Conservation (phyloP, 2,113 vertebrate genomes). For the Tinamus guttatus region DNA sequence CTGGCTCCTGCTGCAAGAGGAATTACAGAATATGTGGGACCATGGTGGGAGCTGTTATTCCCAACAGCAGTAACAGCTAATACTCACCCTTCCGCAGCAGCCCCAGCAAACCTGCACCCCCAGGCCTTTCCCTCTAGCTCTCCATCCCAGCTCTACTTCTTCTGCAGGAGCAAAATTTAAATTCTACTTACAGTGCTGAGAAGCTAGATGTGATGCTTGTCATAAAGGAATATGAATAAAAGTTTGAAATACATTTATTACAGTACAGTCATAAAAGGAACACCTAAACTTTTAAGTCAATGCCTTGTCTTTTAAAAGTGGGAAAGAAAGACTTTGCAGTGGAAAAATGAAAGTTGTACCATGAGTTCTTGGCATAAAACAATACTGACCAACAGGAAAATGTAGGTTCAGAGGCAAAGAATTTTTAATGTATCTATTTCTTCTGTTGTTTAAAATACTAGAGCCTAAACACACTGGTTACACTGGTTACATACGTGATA, state of each 20-base stretch:
- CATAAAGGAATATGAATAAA: background rate
- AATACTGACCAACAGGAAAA: background rate
- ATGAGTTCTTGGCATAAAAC: background rate
- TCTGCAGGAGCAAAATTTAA: background rate
- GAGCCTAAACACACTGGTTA: background rate
- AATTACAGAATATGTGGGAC: background rate
- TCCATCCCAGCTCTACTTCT: background rate
- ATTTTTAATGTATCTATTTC: background rate
- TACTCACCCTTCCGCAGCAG: background rate
- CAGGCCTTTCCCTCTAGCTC: background rate
- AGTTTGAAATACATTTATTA: background rate
- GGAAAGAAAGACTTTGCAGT: background rate
- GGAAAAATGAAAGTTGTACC: background rate
- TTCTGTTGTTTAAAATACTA: background rate
- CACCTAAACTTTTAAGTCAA: background rate
- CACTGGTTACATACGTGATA: background rate
- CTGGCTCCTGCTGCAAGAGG: background rate
- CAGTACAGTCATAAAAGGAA: background rate
- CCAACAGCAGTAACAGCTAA: background rate
- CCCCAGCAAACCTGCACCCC: background rate
- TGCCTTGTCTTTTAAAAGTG: background rate
- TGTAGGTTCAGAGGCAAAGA: background rate
- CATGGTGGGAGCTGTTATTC: background rate
- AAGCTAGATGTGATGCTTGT: background rate
- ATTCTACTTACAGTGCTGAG: background rate